Evolutionary conservation across 2,888 invertebrate species (phyloP).

Genomic region (Andrena haemorrhoa): DNA sequence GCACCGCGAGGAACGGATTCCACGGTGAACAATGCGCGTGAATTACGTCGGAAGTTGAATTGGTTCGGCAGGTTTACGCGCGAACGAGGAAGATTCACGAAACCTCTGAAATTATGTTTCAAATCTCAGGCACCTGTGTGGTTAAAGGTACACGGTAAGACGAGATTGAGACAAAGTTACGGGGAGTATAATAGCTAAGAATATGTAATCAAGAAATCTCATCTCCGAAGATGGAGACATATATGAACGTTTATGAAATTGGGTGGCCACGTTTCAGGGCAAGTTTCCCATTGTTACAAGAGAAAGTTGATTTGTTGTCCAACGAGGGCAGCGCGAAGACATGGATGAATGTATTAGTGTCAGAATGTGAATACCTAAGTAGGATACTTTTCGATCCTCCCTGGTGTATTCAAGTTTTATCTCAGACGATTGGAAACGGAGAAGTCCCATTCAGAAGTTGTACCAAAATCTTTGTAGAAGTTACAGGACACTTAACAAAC

Average conservation of each 20-base stretch:
- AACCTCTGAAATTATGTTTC: no score
- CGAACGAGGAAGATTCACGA: background rate
- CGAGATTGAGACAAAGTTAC: no score
- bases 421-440: background rate
- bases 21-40: conserved; percentile 34
- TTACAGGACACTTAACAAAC: background rate
- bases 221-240: background rate
- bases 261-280: conserved; percentile 1
- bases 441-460: background rate
- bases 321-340: conserved; percentile 32
- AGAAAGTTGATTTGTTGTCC: conserved; percentile 38
- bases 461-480: background rate
- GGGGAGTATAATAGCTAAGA: no score
- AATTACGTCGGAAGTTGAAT: conserved; percentile 16
- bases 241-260: conserved; percentile 5
- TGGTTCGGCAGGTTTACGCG: background rate
- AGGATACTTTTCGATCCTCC: background rate
- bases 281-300: conserved; percentile 38
- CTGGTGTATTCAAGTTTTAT: background rate
- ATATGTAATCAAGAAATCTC: no score
- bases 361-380: background rate
- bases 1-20: conserved; percentile 55
- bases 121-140: no score
- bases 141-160: no score
- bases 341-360: conserved; percentile 29